These are phyloP conservation scores for Oostethus manadensis DNA, from an alignment of 2,113 vertebrate genomes.

Conservation along the genomic window DNA sequence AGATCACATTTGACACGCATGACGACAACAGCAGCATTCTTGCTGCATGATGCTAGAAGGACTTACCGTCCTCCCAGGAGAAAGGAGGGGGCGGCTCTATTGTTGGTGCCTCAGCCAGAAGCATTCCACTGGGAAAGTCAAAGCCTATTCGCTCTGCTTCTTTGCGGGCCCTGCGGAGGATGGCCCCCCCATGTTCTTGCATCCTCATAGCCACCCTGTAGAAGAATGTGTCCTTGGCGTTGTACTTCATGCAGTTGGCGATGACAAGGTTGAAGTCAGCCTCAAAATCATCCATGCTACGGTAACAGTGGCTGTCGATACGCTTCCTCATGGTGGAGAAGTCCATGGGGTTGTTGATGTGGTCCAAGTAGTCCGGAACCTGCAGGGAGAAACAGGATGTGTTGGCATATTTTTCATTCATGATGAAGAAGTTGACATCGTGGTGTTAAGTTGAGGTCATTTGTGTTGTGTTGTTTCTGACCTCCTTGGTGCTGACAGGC, in stretches of 20 bases:
- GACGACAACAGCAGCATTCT: no score
- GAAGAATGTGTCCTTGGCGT: constrained; percentile 95
- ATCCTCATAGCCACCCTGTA: constrained; percentile 86
- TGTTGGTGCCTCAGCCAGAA: constrained; percentile 81
- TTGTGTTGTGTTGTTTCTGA: constrained; percentile 36
- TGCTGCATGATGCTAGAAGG: background rate
- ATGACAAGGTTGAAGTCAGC: constrained; percentile 91
- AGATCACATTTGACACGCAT: background rate
- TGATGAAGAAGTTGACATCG: background rate
- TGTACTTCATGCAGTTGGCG: constrained; percentile 95
- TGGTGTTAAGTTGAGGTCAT: background rate
- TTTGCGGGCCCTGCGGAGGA: constrained; percentile 85
- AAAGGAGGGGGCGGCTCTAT: constrained; percentile 75
- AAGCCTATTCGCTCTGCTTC: constrained; percentile 84
- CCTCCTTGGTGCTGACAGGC: constrained; percentile 91
- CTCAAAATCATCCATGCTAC: constrained; percentile 85
- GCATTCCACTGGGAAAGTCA: constrained; percentile 85
- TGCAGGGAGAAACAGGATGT: constrained; percentile 36
- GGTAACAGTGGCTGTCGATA: constrained; percentile 83
- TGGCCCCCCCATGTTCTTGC: constrained; percentile 88
- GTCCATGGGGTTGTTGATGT: constrained; percentile 93
- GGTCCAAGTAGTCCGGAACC: constrained; percentile 96
- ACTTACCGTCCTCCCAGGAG: constrained; percentile 93
- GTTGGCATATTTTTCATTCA: background rate
- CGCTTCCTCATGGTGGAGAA: constrained; percentile 91